Evolutionary conservation across 2,888 invertebrate genomes (phyloP).

Genomic region (Agrilus mali): DNA sequence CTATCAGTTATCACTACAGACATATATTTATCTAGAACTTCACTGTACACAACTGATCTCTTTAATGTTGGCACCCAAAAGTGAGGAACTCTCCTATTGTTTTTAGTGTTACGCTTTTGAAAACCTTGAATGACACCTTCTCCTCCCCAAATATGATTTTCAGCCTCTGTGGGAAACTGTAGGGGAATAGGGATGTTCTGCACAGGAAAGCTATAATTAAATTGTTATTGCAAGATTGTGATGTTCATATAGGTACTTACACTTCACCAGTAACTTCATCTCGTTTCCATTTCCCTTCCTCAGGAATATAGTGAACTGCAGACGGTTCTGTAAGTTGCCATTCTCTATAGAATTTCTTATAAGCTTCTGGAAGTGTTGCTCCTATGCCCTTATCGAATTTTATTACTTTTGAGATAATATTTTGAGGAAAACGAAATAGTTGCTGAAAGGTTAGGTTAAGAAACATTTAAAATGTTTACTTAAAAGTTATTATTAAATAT

Average conservation of each 20-base stretch:
- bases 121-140: constrained; percentile 88
- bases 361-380: constrained; percentile 60
- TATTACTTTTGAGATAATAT: constrained; percentile 14
- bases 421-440: too few relatives aligned
- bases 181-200: constrained; percentile 69
- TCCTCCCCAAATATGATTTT: constrained; percentile 91
- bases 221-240: neutral
- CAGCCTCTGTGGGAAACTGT: constrained; percentile 62
- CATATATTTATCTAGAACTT: constrained; percentile 76
- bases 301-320: constrained; percentile 58
- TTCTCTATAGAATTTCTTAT: constrained; percentile 76
- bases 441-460: too few relatives aligned
- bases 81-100: constrained; percentile 57
- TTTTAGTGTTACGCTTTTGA: constrained; percentile 43
- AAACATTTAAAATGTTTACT: too few relatives aligned
- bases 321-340: constrained; percentile 56
- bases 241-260: constrained; percentile 28
- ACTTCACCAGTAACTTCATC: constrained; percentile 63
- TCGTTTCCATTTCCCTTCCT: constrained; percentile 58
- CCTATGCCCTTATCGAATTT: constrained; percentile 54
- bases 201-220: constrained; percentile 41
- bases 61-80: constrained; percentile 80
- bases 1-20: constrained; percentile 73
- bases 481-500: too few relatives aligned
- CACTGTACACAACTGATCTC: constrained; percentile 75